Evolutionary conservation across 2,888 invertebrate genomes (phyloP), one percentile per base, ranked within the genome.

Genomic region (Amiota minor): DNA sequence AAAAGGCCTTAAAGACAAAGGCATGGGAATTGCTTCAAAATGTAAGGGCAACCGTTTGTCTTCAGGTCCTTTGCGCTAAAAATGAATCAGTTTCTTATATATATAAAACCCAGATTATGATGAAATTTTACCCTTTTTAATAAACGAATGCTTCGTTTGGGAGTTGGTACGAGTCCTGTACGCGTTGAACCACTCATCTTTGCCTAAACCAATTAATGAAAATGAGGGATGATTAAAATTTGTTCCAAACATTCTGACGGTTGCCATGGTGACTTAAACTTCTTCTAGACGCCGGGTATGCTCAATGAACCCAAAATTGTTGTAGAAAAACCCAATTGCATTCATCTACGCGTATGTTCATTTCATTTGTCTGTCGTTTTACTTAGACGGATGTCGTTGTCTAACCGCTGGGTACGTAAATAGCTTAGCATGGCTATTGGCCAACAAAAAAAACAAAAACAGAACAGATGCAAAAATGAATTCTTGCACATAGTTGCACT

Each of bases 1-100:
- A 85, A 94, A 95, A 0, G 96, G 96, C 68, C 95, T 93, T 59
- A 95, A 90, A 74, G 93, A 92, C 75, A 94, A 93, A 6, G 95
- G 94, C 1, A 95, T 95, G 1, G 94, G 94, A 46, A 91, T 91
- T 14, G 93, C 92, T 11, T 93, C 92, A 82, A 93, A 93, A 73
- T 80, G 85, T 53, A 83, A 79, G 2, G 81, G 79, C 73, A 87
- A 75, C 10, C 83, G 79, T 45, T 70, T 45, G 2, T 73, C 79
- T 73, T 82, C 81, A 0, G 74, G 73, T 35, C 76, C 77, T 35
- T 79, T 80, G 11, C 83, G 82, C 81, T 82, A 65, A 10, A 64
- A 50, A 16, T 18, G 23, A 9, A 11, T 45, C 45, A 46, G 53
- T 18, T 20, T 18, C n/a, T 35, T 35, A 35, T 35, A 4, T 35